Conservation (phyloP, 2,113 vertebrate species). For the Fregetta grallaria region DNA sequence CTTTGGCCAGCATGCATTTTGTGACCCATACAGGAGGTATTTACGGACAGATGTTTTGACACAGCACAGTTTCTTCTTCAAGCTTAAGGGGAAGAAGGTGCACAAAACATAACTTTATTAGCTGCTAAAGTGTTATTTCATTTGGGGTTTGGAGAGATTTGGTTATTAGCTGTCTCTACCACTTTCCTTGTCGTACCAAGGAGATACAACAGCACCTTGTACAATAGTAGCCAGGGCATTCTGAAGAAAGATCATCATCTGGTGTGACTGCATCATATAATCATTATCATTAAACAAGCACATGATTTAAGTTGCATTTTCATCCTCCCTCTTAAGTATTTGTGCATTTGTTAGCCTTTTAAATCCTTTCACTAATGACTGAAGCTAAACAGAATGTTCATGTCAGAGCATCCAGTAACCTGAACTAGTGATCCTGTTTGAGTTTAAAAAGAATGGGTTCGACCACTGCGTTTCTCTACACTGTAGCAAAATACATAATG, state of each 20-base stretch:
- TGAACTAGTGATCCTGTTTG: background rate
- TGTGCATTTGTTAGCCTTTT: background rate
- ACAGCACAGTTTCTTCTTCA: constrained; percentile 72
- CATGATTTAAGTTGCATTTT: background rate
- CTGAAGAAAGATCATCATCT: background rate
- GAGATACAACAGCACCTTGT: background rate
- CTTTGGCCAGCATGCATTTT: background rate
- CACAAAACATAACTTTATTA: constrained; percentile 6
- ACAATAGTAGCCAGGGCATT: background rate
- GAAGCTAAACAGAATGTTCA: background rate
- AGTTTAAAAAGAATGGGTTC: background rate
- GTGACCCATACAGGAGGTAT: constrained; percentile 44
- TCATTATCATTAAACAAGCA: background rate
- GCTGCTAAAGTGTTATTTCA: background rate
- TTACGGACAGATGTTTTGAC: constrained; percentile 72
- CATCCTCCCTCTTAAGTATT: background rate
- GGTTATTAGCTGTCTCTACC: background rate
- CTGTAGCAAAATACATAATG: background rate
- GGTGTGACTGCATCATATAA: too few species aligned
- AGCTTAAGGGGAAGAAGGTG: constrained; percentile 46
- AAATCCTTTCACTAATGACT: background rate
- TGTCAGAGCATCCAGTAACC: background rate
- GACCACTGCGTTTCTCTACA: background rate
- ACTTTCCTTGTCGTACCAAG: background rate
- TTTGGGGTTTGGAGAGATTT: background rate